Conservation (phyloP, 1,140 invertebrate species). For the Orchestia grillus region DNA sequence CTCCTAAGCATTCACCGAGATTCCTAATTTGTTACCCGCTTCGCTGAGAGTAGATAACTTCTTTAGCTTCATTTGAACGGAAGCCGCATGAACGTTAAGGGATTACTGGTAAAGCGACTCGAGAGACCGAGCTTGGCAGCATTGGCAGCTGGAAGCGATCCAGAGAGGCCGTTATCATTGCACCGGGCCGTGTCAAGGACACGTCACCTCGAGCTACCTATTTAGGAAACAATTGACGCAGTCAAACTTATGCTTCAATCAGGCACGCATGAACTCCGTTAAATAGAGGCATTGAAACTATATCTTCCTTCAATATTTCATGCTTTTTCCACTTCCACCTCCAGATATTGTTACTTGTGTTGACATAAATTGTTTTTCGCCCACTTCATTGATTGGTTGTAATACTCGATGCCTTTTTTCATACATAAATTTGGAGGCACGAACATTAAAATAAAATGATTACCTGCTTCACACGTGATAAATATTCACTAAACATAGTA, state of each 20-base stretch:
- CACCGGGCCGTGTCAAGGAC: neutral
- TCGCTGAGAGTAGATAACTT: neutral
- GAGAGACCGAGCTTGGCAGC: neutral
- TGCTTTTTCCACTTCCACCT: no score
- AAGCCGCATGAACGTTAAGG: neutral
- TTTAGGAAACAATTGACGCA: neutral
- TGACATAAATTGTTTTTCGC: no score
- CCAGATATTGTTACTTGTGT: no score
- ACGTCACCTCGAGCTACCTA: neutral
- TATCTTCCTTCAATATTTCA: neutral
- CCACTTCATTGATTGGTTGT: no score
- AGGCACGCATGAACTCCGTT: neutral
- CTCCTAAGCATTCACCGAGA: neutral
- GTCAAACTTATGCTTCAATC: neutral
- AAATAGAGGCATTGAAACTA: neutral
- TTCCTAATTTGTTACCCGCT: neutral
- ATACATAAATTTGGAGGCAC: no score
- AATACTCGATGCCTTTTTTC: no score
- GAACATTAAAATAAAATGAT: no score
- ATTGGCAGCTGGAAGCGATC: neutral
- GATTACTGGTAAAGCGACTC: neutral
- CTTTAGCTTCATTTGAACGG: neutral
- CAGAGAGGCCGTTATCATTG: neutral
- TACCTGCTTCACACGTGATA: no score
- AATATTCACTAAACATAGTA: no score